These are phyloP conservation scores for Spondyliosoma cantharus DNA, from an alignment of 2,797 vertebrate species.

Conservation along the genomic window DNA sequence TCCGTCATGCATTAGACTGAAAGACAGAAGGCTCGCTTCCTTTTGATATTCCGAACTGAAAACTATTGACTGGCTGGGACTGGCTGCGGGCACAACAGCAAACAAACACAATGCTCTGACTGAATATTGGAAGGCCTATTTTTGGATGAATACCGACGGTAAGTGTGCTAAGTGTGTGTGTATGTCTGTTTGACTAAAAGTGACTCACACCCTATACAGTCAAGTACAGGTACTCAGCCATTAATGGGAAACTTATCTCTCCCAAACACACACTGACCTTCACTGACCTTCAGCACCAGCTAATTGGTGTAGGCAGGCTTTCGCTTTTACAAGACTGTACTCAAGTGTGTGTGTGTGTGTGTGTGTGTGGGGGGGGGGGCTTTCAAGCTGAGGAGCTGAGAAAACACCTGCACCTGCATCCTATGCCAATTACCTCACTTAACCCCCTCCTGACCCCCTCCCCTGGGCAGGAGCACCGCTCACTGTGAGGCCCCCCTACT, in stretches of 20 bases:
- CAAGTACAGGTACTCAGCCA: slow-evolving; percentile 64
- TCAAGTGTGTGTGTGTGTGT: slow-evolving; percentile 38
- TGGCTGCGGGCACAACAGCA: slow-evolving; percentile 13
- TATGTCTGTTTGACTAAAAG: slow-evolving; percentile 32
- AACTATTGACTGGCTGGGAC: background rate
- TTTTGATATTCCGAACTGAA: slow-evolving; percentile 13
- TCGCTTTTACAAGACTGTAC: slow-evolving; percentile 64
- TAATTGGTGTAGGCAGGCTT: slow-evolving; percentile 76
- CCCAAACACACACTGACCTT: slow-evolving; percentile 73
- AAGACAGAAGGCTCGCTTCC: background rate
- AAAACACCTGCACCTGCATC: slow-evolving; percentile 68
- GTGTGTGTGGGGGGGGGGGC: slow-evolving; percentile 25
- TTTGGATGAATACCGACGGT: slow-evolving; percentile 18
- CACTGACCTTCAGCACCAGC: slow-evolving; percentile 76
- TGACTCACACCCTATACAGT: slow-evolving; percentile 58
- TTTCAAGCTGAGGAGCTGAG: slow-evolving; percentile 64
- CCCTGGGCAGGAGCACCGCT: slow-evolving; percentile 51
- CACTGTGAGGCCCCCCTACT: slow-evolving; percentile 39
- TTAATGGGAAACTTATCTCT: slow-evolving; percentile 81
- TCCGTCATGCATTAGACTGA: background rate
- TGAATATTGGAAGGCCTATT: slow-evolving; percentile 25
- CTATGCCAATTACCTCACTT: slow-evolving; percentile 76
- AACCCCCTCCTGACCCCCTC: slow-evolving; percentile 58
- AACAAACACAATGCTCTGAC: slow-evolving; percentile 26
- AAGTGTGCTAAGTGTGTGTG: background rate